Percentiles rank a stretch among this genome's conserved stretches.
These are phyloP conservation scores for Metopolophium dirhodum DNA, from an alignment of 1,140 invertebrate genomes.

Conservation along the genomic window DNA sequence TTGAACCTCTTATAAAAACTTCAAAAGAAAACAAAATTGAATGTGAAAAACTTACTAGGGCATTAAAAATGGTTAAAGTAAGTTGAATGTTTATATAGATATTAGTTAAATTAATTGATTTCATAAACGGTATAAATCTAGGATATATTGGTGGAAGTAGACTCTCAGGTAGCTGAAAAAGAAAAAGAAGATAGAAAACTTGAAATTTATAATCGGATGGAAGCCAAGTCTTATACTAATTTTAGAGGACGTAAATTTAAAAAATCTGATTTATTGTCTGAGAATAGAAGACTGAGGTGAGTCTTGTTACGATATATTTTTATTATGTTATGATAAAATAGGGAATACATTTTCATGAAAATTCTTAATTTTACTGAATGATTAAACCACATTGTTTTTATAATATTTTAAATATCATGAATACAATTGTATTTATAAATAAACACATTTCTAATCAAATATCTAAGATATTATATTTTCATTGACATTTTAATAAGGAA, in stretches of 20 bases:
- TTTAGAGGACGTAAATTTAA: constrained; percentile 88
- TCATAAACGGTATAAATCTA: constrained; percentile 61
- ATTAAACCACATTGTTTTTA: background rate
- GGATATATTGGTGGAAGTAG: constrained; percentile 86
- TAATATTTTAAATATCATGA: background rate
- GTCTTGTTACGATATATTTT: constrained; percentile 13
- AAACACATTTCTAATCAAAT: background rate
- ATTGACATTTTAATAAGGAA: background rate
- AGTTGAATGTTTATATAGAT: background rate
- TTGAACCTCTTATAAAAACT: constrained; percentile 91
- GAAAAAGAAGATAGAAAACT: constrained; percentile 86
- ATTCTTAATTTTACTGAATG: background rate
- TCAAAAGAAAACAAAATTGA: constrained; percentile 80
- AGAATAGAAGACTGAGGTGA: constrained; percentile 79
- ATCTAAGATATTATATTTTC: background rate
- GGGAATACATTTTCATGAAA: background rate
- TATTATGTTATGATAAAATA: background rate
- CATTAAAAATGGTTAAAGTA: constrained; percentile 76
- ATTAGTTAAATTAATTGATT: constrained; percentile 55
- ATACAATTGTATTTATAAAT: background rate
- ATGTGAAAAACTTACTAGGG: constrained; percentile 75
- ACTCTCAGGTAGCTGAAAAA: constrained; percentile 89
- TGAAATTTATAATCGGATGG: constrained; percentile 91
- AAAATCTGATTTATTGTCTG: constrained; percentile 88
- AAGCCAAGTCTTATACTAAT: constrained; percentile 87